A percentile compares a stretch with the other conserved stretches of the same genome.
Evolutionary conservation across 2,797 vertebrate genomes (phyloP).

Genomic region (Manis crassicaudata): DNA sequence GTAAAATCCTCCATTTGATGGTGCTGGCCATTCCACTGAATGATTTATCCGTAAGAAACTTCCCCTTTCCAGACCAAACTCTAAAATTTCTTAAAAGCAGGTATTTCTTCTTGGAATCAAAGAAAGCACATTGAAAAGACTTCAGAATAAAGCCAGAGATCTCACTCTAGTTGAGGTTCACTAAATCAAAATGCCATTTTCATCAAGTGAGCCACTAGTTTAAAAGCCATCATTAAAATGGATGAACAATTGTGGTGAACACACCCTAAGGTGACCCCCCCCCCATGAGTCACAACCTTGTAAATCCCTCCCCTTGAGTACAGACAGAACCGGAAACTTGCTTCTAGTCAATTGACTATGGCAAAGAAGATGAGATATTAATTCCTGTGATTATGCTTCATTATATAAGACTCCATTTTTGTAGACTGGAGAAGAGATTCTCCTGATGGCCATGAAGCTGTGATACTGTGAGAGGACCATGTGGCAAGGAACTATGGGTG

Average conservation of each 20-base stretch:
- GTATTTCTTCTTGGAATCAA: constrained; percentile 29
- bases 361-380: background rate
- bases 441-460: background rate
- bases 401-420: constrained; percentile 18
- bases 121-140: constrained; percentile 3
- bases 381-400: background rate
- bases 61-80: constrained; percentile 15
- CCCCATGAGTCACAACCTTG: background rate
- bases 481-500: background rate
- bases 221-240: constrained; percentile 41
- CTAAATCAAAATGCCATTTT: constrained; percentile 43
- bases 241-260: background rate
- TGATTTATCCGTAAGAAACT: constrained; percentile 22
- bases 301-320: background rate
- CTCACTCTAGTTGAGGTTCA: background rate
- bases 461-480: background rate
- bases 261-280: background rate
- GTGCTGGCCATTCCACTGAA: background rate
- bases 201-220: constrained; percentile 35
- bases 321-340: background rate
- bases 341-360: background rate
- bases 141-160: constrained; percentile 3
- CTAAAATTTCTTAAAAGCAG: background rate
- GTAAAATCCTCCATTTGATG: background rate
- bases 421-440: constrained; percentile 4